phyloP scores from a whole-genome alignment of 1,140 invertebrate species.

The Solenopsis invicta region DNA sequence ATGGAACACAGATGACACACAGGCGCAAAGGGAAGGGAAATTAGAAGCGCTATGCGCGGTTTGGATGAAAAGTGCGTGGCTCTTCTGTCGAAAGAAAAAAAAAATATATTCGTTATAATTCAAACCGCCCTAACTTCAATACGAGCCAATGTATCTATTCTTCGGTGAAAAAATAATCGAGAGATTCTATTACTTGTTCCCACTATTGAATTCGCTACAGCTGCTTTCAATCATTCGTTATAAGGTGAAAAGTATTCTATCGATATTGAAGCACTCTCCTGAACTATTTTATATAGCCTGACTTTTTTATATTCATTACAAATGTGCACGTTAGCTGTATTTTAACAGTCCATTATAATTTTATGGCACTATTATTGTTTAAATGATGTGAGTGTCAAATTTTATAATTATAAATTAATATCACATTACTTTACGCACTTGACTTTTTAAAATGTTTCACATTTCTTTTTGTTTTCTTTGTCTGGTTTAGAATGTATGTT shows the following conservation, averaged over 20 bases:
- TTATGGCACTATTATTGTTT: neutral
- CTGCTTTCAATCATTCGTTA: neutral
- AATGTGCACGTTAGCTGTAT: neutral
- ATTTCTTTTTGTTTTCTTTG: neutral
- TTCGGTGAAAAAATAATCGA: neutral
- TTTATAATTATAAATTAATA: neutral
- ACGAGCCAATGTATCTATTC: neutral
- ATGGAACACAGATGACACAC: conserved; percentile 39
- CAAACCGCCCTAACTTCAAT: neutral
- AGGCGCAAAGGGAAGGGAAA: conserved; percentile 5
- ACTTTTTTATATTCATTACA: neutral
- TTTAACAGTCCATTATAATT: neutral
- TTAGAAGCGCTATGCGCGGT: conserved; percentile 16
- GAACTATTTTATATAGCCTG: neutral
- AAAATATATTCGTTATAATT: neutral
- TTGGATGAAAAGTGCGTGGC: conserved; percentile 11
- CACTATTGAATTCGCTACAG: neutral
- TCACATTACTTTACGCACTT: neutral
- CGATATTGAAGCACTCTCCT: neutral
- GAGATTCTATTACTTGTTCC: neutral
- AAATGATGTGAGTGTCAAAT: neutral
- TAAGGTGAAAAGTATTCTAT: neutral
- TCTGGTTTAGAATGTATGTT: neutral
- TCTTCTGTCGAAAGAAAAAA: neutral
- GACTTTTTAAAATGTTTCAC: neutral